These are phyloP conservation scores for Oceanodroma tethys DNA, from an alignment of 2,113 vertebrate genomes.

Conservation along the genomic window DNA sequence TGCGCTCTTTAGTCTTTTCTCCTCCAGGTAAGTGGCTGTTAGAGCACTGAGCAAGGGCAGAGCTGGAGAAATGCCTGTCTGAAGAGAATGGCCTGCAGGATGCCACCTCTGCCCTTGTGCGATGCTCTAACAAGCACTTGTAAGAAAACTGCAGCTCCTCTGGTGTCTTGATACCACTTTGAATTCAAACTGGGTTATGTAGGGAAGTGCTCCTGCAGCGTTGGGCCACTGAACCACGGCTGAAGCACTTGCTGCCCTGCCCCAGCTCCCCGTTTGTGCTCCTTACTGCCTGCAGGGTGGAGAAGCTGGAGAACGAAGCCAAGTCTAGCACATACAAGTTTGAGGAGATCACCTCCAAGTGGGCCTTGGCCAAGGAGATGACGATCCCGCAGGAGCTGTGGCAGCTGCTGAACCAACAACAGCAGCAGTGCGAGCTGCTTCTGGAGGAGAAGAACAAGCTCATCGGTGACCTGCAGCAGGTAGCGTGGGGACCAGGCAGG, in stretches of 20 bases:
- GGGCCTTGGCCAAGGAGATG: slow-evolving; percentile 65
- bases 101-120: neutral
- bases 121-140: neutral
- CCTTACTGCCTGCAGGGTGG: slow-evolving; percentile 32
- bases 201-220: neutral
- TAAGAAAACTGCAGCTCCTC: neutral
- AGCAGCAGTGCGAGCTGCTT: slow-evolving; percentile 71
- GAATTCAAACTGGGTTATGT: neutral
- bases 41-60: neutral
- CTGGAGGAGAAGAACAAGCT: slow-evolving; percentile 83
- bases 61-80: neutral
- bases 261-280: neutral
- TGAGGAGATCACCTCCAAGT: slow-evolving; percentile 77
- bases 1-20: neutral
- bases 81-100: neutral
- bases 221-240: too few species aligned
- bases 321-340: slow-evolving; percentile 72
- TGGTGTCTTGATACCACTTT: neutral
- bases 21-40: neutral
- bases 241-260: neutral
- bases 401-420: slow-evolving; percentile 76
- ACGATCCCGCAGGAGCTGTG: slow-evolving; percentile 76
- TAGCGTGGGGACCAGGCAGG: neutral
- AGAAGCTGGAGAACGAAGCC: slow-evolving; percentile 62
- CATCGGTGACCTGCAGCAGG: slow-evolving; percentile 82